Percentiles rank a stretch among this genome's conserved stretches.
These are phyloP conservation scores for Phengaris alcon DNA, from an alignment of 2,888 invertebrate species.

Conservation along the genomic window DNA sequence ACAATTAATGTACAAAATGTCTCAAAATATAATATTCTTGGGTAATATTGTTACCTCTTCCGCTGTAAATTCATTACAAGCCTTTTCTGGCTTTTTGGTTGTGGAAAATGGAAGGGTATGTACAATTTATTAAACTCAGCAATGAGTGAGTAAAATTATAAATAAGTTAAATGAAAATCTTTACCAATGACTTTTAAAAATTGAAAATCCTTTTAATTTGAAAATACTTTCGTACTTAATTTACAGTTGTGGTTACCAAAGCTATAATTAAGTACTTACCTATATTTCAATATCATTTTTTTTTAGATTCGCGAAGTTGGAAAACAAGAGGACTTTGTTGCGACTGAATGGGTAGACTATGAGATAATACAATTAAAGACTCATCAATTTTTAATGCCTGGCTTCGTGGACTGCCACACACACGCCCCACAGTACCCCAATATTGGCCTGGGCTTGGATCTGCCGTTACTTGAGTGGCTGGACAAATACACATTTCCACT, in stretches of 20 bases:
- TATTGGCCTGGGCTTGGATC: slow-evolving; percentile 89
- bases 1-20: slow-evolving; percentile 45
- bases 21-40: slow-evolving; percentile 48
- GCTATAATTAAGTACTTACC: no score
- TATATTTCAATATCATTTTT: no score
- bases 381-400: slow-evolving; percentile 89
- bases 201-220: no score
- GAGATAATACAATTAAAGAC: slow-evolving; percentile 46
- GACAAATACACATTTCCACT: slow-evolving; percentile 91
- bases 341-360: slow-evolving; percentile 21
- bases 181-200: neutral
- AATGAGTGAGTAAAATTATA: neutral
- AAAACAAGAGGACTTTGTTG: slow-evolving; percentile 45
- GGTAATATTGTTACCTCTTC: slow-evolving; percentile 56
- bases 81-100: slow-evolving; percentile 76
- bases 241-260: no score
- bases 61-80: slow-evolving; percentile 46
- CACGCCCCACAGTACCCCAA: slow-evolving; percentile 95
- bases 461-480: slow-evolving; percentile 90
- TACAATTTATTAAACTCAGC: slow-evolving; percentile 25
- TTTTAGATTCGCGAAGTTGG: slow-evolving; percentile 44
- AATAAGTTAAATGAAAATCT: neutral
- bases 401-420: slow-evolving; percentile 92
- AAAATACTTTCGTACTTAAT: no score
- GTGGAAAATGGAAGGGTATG: slow-evolving; percentile 80